Base-by-base conservation (phyloP, 2,888 invertebrate species). In the Acrobasis suavella region DNA sequence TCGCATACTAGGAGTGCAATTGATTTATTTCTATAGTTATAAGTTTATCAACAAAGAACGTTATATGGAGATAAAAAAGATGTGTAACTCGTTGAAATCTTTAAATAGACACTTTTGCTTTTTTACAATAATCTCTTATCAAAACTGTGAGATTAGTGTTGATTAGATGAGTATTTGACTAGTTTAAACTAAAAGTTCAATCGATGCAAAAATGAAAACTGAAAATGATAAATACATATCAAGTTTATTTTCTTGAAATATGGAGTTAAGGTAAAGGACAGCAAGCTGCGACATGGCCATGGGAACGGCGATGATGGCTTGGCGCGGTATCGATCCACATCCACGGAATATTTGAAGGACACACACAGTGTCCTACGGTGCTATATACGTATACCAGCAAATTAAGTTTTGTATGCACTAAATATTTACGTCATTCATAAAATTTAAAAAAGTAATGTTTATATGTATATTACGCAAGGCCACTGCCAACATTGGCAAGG, bases 271-370 rank as follows among this genome's bases (percentile, higher is more conserved):
- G 42, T 14, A 42, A 56, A 22, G 42, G 42, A 56, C 52, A 38
- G 39, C 16, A 15, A 52, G 39, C 49, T 50, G 55, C 64, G 63
- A 50, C 55, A 56, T 39, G 50, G 51, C 60, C 58, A 63, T 62
- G 60, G 59, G 60, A 17, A 46, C 10, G 12, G 55, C 64, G 66
- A 64, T 67, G 65, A 67, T 64, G 66, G 68, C 67, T 67, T 74
- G 71, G 67, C 73, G 73, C 72, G 67, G 72, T 76, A 76, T 78
- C 71, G 76, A 78, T 75, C 75, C 68, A 64, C 66, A 60, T 69
- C 63, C 66, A 66, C 63, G 62, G 64, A 61, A 68, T 65, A 65
- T 66, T 70, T 69, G 72, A 74, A 76, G 74, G 74, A 72, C 74
- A 69, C 62, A 60, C 55, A 55, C 37, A 38, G 50, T 32, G 32